Percentiles rank a stretch among this genome's conserved stretches.
Conservation (phyloP, 1,140 invertebrate species). For the Papilio xuthus region DNA sequence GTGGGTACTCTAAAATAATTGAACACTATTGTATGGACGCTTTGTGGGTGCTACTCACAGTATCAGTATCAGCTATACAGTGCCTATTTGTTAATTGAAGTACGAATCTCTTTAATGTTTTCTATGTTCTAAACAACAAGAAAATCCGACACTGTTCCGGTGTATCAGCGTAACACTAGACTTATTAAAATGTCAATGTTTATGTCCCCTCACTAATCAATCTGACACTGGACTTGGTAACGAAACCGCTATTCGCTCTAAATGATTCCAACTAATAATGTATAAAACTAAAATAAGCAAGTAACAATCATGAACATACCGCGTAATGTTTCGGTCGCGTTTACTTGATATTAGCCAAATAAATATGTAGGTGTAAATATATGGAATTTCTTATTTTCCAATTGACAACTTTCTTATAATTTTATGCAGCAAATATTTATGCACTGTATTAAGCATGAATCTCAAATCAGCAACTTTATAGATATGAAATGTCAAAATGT, state of each 20-base stretch:
- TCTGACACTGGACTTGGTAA: too few relatives aligned
- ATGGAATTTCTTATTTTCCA: too few relatives aligned
- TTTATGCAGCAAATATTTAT: not conserved
- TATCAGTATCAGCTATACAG: not conserved
- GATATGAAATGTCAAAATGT: constrained; percentile 22
- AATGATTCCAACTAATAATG: too few relatives aligned
- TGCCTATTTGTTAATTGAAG: constrained; percentile 5
- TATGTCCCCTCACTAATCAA: too few relatives aligned
- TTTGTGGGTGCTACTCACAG: not conserved
- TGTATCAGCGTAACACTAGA: too few relatives aligned
- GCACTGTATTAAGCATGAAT: not conserved
- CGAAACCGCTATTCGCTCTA: too few relatives aligned
- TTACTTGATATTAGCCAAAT: not conserved
- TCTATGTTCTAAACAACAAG: not conserved
- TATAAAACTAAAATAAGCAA: too few relatives aligned
- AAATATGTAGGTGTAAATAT: not conserved
- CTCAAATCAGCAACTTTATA: not conserved
- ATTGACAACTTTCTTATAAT: not conserved
- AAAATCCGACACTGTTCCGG: too few relatives aligned
- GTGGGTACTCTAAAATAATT: constrained; percentile 16
- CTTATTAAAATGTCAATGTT: too few relatives aligned
- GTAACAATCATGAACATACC: too few relatives aligned
- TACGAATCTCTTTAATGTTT: constrained; percentile 12
- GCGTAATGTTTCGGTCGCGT: too few relatives aligned
- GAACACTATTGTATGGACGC: not conserved